These are phyloP conservation scores for Chelonus insularis DNA, from an alignment of 1,140 invertebrate genomes.

Conservation along the genomic window DNA sequence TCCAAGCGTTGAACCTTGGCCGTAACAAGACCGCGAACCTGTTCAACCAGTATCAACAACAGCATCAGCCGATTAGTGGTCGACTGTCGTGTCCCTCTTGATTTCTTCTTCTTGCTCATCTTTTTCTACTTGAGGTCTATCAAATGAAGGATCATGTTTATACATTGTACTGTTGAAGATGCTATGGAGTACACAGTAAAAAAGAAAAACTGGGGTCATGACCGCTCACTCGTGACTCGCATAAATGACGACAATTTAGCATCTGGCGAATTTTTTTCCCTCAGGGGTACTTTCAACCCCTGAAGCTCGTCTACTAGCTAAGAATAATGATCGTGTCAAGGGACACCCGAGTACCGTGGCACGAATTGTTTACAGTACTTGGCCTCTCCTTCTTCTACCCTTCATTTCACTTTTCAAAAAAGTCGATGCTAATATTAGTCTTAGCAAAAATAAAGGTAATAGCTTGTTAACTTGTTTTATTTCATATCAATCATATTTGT, in stretches of 20 bases:
- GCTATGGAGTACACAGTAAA: background rate
- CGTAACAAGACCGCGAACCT: slow-evolving; percentile 6
- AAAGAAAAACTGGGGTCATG: slow-evolving; percentile 14
- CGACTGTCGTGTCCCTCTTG: background rate
- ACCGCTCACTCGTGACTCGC: slow-evolving; percentile 22
- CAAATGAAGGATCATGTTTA: too few relatives aligned
- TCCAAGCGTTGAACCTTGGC: background rate
- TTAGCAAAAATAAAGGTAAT: slow-evolving; percentile 15
- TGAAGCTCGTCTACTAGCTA: slow-evolving; percentile 3
- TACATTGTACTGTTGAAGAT: background rate
- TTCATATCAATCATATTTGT: background rate
- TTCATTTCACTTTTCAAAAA: background rate
- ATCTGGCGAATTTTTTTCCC: slow-evolving; percentile 18
- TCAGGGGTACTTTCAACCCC: background rate
- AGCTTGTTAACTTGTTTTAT: background rate
- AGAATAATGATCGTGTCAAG: slow-evolving; percentile 17
- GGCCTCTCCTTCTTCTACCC: background rate
- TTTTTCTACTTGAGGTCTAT: background rate
- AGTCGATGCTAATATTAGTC: slow-evolving; percentile 21
- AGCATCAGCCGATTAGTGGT: slow-evolving; percentile 29
- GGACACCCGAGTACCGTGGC: background rate
- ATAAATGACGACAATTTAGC: slow-evolving; percentile 17
- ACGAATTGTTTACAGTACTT: slow-evolving; percentile 6
- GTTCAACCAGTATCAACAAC: slow-evolving; percentile 16
- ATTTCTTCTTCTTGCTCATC: background rate